Evolutionary conservation across 2,797 vertebrate species (phyloP), one percentile per base, ranked within the genome.

Genomic region (Phoebastria nigripes): DNA sequence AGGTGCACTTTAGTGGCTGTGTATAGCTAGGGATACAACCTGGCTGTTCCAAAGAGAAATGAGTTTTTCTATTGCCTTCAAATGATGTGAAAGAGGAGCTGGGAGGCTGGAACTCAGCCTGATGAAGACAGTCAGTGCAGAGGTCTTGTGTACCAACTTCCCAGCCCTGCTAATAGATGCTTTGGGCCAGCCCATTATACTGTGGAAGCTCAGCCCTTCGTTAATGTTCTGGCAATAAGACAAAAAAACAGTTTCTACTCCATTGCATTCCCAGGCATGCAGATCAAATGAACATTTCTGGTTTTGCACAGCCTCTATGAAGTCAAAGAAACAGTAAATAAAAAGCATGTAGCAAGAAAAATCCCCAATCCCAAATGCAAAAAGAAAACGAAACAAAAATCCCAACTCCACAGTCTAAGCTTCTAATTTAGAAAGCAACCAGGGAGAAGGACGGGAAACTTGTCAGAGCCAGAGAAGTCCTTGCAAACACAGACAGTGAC

Each of bases 181-280:
- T 89, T 73, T 94, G 90, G 81, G 73, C 51, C 83, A 93, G 62
- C 55, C 47, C 47, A n/a, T 77, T 82, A 46, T 22, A 39, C 22
- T 0, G 4, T 70, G 56, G 46, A 78, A 91, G 35, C 56, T 93
- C 84, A 83, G 71, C n/a, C 82, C 61, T 89, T 93, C n/a, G 15
- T 91, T 91, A 84, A 59, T 66, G 41, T 72, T 93, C 85, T 91
- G 87, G 84, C 59, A 91, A 73, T 44, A 93, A 83, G 67, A 87
- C 59, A 94, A 89, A 95, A 93, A 24, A 19, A 0, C 59, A 63
- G 61, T 82, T 92, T 93, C 81, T 89, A 92, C 26, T 85, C 71
- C 29, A 82, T 58, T 92, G 87, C 19, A 74, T 94, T 94, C 90
- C 35, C 79, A 94, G 72, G 58, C 91, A 94, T 83, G 76, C 87